A percentile compares a stretch with the other conserved stretches of the same genome.
Conservation (phyloP, 2,113 vertebrate species). For the Corythaixoides concolor region DNA sequence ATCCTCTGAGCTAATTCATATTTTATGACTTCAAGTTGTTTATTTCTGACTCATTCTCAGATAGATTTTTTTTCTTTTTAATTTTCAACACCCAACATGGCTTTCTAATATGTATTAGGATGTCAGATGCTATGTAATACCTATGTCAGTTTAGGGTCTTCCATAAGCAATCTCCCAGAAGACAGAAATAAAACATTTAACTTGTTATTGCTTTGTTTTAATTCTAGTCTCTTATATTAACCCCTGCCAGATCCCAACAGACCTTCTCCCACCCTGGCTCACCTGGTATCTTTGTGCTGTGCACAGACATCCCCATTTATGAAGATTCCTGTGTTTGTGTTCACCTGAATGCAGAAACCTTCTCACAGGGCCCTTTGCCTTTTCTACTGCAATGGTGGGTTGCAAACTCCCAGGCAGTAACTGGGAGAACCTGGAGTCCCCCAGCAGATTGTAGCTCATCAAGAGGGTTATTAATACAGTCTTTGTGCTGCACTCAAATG, state of each 20-base stretch:
- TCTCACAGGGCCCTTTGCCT: background rate
- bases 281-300: background rate
- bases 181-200: slow-evolving; percentile 40
- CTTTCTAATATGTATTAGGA: background rate
- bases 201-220: slow-evolving; percentile 27
- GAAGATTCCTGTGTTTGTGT: background rate
- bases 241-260: background rate
- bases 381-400: background rate
- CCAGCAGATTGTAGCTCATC: background rate
- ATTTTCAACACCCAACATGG: background rate
- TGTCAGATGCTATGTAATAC: background rate
- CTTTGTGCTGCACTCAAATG: background rate
- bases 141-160: background rate
- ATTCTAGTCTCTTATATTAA: slow-evolving; percentile 16
- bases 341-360: background rate
- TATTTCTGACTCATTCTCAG: slow-evolving; percentile 49
- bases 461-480: background rate
- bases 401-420: background rate
- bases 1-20: slow-evolving; percentile 62
- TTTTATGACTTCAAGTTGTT: slow-evolving; percentile 56
- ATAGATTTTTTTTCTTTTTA: slow-evolving; percentile 22
- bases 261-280: background rate
- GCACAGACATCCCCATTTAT: background rate
- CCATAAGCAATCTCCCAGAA: background rate
- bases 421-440: background rate